Evolutionary conservation across 2,113 vertebrate species (phyloP), one percentile per base, ranked within the genome.

Genomic region (Ardeotis arabs): DNA sequence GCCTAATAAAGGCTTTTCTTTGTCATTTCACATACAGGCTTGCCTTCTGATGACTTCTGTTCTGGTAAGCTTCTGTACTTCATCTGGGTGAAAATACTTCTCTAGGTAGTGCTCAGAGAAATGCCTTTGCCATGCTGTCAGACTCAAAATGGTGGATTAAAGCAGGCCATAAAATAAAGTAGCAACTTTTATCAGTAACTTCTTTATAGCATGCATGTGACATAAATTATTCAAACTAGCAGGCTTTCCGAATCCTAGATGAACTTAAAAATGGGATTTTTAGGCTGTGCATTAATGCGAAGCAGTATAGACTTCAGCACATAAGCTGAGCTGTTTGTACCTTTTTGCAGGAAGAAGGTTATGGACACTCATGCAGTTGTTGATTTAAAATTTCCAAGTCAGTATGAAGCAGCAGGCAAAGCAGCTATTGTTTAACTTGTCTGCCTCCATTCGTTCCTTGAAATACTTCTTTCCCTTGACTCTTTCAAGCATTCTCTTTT

Each of bases 191-290:
- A 33, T 72, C 15, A 83, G 53, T 44, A 27, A 23, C 29, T 86
- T 58, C 2, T 25, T 87, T 6, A 7, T 50, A 28, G 17, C 6
- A 16, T 62, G 8, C 3, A 0, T n/a, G 4, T 41, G 86, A 58
- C 31, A 69, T n/a, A 52, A n/a, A 35, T 35, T 44, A 39, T 13
- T 84, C 45, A 81, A 74, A 28, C 10, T 7, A 41, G 55, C 12
- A 74, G 27, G 31, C 62, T 78, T 84, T 81, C 31, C 56, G 29
- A 55, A 44, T 6, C 45, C 4, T 1, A 53, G n/a, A 23, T 63
- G 0, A n/a, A 24, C 72, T 86, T 39, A 39, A 2, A 17, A 20
- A 86, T 22, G 12, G 3, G 2, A 1, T 5, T 2, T 72, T 39
- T 11, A 39, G 11, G 39, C 39, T 39, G 39, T 39, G 39, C 39